A percentile compares a stretch with the other conserved stretches of the same genome.
phyloP scores from a whole-genome alignment of 2,888 invertebrate species.

The Eupithecia pulchellata region DNA sequence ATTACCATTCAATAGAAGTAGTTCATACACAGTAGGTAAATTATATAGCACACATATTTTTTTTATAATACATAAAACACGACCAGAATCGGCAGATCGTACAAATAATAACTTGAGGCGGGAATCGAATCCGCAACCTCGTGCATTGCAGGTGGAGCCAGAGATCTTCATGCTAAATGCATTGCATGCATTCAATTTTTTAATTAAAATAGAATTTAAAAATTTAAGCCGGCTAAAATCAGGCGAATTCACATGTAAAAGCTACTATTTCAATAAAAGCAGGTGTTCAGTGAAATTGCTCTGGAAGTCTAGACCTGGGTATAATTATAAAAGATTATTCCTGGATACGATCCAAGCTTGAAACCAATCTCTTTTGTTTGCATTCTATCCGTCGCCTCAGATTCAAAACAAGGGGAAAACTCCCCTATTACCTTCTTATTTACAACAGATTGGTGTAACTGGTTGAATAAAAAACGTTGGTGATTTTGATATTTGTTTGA shows the following conservation, averaged over 20 bases:
- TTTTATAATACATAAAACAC: no score
- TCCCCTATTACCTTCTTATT: background rate
- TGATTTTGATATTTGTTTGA: background rate
- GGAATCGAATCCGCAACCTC: no score
- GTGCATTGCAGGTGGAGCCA: no score
- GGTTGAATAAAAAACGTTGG: background rate
- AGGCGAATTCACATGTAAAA: background rate
- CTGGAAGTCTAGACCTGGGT: slow-evolving; percentile 9
- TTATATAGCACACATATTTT: no score
- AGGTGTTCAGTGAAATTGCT: slow-evolving; percentile 11
- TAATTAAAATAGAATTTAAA: no score
- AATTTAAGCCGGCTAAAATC: no score
- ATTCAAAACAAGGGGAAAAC: slow-evolving; percentile 45
- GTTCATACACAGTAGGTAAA: no score
- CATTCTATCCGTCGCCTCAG: slow-evolving; percentile 35
- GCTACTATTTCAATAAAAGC: background rate
- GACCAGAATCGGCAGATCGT: no score
- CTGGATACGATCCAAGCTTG: slow-evolving; percentile 45
- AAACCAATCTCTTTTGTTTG: slow-evolving; percentile 57
- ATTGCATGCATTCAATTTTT: no score
- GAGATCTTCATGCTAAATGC: no score
- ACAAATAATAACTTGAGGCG: no score
- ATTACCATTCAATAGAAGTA: no score
- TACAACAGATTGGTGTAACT: background rate
- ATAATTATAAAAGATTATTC: slow-evolving; percentile 36